Conservation (phyloP, 2,797 vertebrate species). For the Loriculus beryllinus region DNA sequence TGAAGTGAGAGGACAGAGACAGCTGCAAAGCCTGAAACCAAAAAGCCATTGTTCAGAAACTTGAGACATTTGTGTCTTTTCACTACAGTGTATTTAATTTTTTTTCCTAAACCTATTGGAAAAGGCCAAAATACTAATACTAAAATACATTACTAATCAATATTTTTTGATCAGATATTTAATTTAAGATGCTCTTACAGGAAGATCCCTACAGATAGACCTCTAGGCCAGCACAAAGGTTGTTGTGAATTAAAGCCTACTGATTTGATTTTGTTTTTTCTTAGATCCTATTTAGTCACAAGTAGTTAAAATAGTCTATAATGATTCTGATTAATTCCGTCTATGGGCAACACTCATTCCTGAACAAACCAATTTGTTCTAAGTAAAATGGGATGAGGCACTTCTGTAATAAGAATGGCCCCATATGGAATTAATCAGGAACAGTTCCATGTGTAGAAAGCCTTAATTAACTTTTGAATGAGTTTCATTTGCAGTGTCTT, state of each 20-base stretch:
- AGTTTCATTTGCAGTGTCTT: constrained; percentile 23
- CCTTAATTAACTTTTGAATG: constrained; percentile 48
- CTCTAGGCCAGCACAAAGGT: background rate
- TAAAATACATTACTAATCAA: background rate
- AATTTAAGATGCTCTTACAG: background rate
- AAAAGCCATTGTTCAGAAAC: background rate
- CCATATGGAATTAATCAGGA: constrained; percentile 43
- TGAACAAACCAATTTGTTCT: background rate
- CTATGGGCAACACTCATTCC: background rate
- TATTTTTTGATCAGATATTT: background rate
- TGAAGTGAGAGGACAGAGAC: background rate
- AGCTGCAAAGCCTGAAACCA: background rate
- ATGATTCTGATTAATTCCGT: background rate
- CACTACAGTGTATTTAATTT: background rate
- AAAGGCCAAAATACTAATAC: background rate
- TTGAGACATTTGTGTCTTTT: background rate
- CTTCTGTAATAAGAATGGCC: constrained; percentile 9
- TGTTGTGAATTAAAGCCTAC: background rate
- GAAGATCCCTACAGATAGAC: background rate
- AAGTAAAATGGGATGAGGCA: constrained; percentile 4
- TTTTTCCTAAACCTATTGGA: background rate
- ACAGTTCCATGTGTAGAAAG: constrained; percentile 12
- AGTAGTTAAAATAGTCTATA: background rate
- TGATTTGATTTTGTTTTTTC: background rate
- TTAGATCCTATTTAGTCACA: background rate